Percentiles rank a stretch among this genome's conserved stretches.
Conservation (phyloP, 2,797 vertebrate species). For the Petrocephalus sullivani region DNA sequence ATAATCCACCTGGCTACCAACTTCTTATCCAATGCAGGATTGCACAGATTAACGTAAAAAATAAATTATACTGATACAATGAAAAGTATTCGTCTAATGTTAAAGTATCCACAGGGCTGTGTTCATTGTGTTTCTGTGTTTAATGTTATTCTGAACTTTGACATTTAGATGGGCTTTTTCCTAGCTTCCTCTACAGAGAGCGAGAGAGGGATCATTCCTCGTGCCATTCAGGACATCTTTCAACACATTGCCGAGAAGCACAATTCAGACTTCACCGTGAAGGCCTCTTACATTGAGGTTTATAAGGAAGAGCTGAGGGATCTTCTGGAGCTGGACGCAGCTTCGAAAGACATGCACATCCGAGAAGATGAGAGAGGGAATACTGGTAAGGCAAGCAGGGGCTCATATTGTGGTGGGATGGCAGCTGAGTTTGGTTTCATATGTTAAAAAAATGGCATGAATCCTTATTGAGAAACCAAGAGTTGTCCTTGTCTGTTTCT, state of each 20-base stretch:
- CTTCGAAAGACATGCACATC: constrained; percentile 74
- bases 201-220: constrained; percentile 77
- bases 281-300: constrained; percentile 80
- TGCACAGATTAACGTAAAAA: not conserved
- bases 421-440: not conserved
- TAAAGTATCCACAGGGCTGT: not conserved
- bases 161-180: not conserved
- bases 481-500: not conserved
- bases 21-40: not conserved
- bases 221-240: constrained; percentile 79
- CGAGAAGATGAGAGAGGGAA: constrained; percentile 83
- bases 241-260: constrained; percentile 62
- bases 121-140: not conserved
- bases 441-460: not conserved
- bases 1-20: not conserved
- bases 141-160: not conserved
- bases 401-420: not conserved
- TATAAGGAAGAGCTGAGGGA: constrained; percentile 83
- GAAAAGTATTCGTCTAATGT: not conserved
- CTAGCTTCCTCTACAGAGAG: constrained; percentile 59
- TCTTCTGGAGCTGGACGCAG: constrained; percentile 72
- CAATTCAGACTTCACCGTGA: constrained; percentile 57
- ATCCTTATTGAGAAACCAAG: not conserved
- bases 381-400: constrained; percentile 61
- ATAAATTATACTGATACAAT: not conserved